Evolutionary conservation across 2,888 invertebrate genomes (phyloP).

Genomic region (Ochropleura plecta): DNA sequence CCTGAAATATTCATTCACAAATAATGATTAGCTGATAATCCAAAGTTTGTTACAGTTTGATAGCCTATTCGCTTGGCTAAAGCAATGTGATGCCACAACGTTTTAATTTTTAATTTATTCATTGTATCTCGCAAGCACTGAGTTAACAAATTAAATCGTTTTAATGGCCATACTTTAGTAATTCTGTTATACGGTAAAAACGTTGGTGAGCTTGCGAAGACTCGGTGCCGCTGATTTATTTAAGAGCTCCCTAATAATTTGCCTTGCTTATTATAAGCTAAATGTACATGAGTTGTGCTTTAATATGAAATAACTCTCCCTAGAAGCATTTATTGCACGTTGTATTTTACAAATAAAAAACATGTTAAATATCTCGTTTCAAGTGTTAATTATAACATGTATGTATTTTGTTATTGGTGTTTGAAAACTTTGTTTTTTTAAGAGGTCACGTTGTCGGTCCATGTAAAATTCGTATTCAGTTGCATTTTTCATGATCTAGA

Average conservation of each 20-base stretch:
- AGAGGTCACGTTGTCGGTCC: neutral
- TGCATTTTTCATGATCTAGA: too few species aligned
- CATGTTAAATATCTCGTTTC: too few species aligned
- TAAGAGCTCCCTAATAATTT: conserved; percentile 35
- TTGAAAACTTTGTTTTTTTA: neutral
- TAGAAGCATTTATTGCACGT: neutral
- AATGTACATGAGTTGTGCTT: conserved; percentile 19
- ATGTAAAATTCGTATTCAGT: neutral
- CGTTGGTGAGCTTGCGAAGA: conserved; percentile 31
- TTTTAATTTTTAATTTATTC: conserved; percentile 59
- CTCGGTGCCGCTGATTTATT: conserved; percentile 57
- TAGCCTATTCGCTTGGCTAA: conserved; percentile 42
- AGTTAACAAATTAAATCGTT: conserved; percentile 61
- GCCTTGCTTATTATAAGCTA: conserved; percentile 24
- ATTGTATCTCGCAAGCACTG: conserved; percentile 47
- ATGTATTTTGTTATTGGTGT: neutral
- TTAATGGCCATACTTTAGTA: conserved; percentile 49
- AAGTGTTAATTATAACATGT: too few species aligned
- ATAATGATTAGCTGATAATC: conserved; percentile 50
- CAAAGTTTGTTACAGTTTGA: conserved; percentile 43
- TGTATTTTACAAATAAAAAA: neutral
- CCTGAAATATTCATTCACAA: conserved; percentile 28
- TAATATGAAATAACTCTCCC: neutral
- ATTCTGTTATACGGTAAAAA: conserved; percentile 44
- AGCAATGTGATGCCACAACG: conserved; percentile 43